A percentile compares a stretch with the other conserved stretches of the same genome.
These are phyloP conservation scores for Spinibarbus caldwelli DNA, from an alignment of 2,797 vertebrate genomes.

Conservation along the genomic window DNA sequence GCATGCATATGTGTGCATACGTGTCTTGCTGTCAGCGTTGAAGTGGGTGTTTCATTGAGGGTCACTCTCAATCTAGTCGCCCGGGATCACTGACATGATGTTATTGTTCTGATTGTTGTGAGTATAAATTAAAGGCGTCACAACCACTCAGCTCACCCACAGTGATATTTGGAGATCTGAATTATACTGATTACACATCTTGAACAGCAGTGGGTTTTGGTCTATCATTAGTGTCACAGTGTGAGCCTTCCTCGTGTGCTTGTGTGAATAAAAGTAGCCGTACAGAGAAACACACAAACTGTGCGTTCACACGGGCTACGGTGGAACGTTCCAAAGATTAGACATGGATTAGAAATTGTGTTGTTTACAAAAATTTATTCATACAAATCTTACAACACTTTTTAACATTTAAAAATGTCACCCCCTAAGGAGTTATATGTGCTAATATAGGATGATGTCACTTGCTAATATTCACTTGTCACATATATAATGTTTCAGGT, in stretches of 20 bases:
- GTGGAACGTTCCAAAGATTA: slow-evolving; percentile 85
- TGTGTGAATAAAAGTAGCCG: slow-evolving; percentile 28
- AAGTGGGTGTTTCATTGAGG: slow-evolving; percentile 6
- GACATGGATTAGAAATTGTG: slow-evolving; percentile 86
- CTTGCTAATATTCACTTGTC: slow-evolving; percentile 81
- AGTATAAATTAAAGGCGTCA: slow-evolving; percentile 27
- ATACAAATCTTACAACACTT: slow-evolving; percentile 99
- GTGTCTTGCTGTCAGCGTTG: slow-evolving; percentile 10
- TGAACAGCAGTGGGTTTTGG: slow-evolving; percentile 46
- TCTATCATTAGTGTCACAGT: slow-evolving; percentile 53
- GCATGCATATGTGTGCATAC: neutral
- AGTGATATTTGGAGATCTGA: slow-evolving; percentile 35
- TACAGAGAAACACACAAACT: neutral
- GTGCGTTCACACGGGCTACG: slow-evolving; percentile 22
- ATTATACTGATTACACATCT: slow-evolving; percentile 44
- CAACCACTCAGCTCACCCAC: slow-evolving; percentile 41
- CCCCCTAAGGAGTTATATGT: slow-evolving; percentile 89
- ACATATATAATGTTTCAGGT: slow-evolving; percentile 77
- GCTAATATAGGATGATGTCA: slow-evolving; percentile 80
- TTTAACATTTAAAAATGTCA: slow-evolving; percentile 93
- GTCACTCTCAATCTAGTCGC: neutral
- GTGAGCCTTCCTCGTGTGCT: slow-evolving; percentile 24
- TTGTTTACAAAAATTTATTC: slow-evolving; percentile 99
- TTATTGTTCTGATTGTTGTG: slow-evolving; percentile 37
- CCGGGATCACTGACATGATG: slow-evolving; percentile 24